phyloP scores from a whole-genome alignment of 2,113 vertebrate genomes.

The Galbula dea region DNA sequence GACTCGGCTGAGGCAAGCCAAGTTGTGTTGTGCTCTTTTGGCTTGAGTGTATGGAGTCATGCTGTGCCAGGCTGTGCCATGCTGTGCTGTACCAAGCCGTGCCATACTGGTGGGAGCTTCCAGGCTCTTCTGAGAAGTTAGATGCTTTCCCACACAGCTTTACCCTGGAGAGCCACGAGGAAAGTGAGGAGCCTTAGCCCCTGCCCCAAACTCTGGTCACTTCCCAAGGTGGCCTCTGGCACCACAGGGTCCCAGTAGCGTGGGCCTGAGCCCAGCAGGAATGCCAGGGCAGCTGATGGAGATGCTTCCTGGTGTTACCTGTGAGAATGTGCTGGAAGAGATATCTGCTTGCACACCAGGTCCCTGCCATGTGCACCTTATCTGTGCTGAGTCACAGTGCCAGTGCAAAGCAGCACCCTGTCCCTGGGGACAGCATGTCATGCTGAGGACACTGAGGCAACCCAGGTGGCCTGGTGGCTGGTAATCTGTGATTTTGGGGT shows the following conservation, averaged over 20 bases:
- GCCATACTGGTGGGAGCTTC: not conserved
- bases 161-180: not conserved
- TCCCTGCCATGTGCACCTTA: not conserved
- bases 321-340: accelerated
- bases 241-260: accelerated
- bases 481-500: not conserved
- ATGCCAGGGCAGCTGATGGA: accelerated
- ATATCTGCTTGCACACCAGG: accelerated
- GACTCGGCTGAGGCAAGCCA: not conserved
- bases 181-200: not conserved
- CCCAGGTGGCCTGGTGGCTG: accelerated
- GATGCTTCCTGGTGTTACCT: accelerated
- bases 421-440: not conserved
- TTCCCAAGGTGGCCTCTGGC: not conserved
- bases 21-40: too few species aligned
- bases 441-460: accelerated
- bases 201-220: not conserved
- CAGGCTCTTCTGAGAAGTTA: not conserved
- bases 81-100: not conserved
- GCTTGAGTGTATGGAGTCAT: too few species aligned
- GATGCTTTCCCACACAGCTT: not conserved
- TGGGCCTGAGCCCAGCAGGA: not conserved
- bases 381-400: constrained; percentile 42
- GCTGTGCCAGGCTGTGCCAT: not conserved
- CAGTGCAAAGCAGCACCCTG: not conserved